These are phyloP conservation scores for Epinephelus lanceolatus DNA, from an alignment of 2,113 vertebrate genomes.

Conservation along the genomic window DNA sequence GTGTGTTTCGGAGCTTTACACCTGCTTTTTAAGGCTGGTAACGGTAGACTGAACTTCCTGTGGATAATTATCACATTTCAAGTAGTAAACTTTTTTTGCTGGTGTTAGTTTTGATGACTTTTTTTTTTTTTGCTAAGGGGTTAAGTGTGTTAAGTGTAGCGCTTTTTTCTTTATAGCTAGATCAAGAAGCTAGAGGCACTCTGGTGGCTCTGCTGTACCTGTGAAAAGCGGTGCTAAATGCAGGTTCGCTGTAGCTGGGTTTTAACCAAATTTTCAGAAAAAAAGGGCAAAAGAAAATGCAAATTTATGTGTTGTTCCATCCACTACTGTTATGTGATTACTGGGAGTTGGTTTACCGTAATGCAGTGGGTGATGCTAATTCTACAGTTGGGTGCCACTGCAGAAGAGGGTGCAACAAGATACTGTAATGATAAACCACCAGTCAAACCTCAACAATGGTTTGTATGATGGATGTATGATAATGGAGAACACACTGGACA, in stretches of 20 bases:
- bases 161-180: neutral
- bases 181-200: neutral
- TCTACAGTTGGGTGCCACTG: too few species aligned
- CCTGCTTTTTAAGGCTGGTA: constrained; percentile 47
- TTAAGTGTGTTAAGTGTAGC: neutral
- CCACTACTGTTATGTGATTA: too few species aligned
- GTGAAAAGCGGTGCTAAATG: neutral
- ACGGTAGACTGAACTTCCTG: constrained; percentile 58
- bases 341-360: too few species aligned
- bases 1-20: constrained; percentile 52
- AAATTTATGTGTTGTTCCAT: too few species aligned
- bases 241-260: neutral
- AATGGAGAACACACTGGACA: too few species aligned
- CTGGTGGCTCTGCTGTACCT: neutral
- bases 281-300: too few species aligned
- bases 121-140: neutral
- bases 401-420: too few species aligned
- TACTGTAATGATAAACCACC: too few species aligned
- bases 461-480: too few species aligned
- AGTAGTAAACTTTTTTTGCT: constrained; percentile 26
- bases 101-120: neutral
- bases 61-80: constrained; percentile 63
- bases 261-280: too few species aligned
- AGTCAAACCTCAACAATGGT: too few species aligned
- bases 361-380: too few species aligned